Percentiles rank a stretch among this genome's conserved stretches.
phyloP scores from a whole-genome alignment of 2,113 vertebrate species.

The Murina feae region DNA sequence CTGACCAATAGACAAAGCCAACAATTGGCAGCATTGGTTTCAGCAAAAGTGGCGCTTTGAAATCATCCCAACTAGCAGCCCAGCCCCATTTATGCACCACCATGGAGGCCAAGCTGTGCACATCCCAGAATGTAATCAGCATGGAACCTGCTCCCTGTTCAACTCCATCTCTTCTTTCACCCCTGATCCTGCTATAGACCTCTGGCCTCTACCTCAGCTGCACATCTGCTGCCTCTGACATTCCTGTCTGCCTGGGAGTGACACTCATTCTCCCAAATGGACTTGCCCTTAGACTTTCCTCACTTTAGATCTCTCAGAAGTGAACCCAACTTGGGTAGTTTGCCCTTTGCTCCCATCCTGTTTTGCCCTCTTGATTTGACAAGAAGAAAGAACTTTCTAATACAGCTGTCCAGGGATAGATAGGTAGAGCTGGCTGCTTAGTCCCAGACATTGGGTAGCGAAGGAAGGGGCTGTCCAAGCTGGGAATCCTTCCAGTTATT shows the following conservation, averaged over 20 bases:
- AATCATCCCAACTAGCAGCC: background rate
- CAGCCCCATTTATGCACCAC: background rate
- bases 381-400: constrained; percentile 5
- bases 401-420: background rate
- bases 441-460: background rate
- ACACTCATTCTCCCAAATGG: background rate
- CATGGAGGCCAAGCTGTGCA: background rate
- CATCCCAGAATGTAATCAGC: background rate
- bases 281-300: background rate
- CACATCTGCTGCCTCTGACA: background rate
- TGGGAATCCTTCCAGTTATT: background rate
- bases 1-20: background rate
- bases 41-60: background rate
- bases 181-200: background rate
- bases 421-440: background rate
- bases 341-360: background rate
- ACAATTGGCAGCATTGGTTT: background rate
- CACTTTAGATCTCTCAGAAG: background rate
- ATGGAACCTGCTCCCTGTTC: background rate
- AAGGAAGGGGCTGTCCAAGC: background rate
- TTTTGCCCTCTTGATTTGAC: background rate
- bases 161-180: background rate
- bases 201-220: background rate
- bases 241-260: background rate
- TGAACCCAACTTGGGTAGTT: background rate